Conservation (phyloP, 2,113 vertebrate species). For the Pedionomus torquatus region DNA sequence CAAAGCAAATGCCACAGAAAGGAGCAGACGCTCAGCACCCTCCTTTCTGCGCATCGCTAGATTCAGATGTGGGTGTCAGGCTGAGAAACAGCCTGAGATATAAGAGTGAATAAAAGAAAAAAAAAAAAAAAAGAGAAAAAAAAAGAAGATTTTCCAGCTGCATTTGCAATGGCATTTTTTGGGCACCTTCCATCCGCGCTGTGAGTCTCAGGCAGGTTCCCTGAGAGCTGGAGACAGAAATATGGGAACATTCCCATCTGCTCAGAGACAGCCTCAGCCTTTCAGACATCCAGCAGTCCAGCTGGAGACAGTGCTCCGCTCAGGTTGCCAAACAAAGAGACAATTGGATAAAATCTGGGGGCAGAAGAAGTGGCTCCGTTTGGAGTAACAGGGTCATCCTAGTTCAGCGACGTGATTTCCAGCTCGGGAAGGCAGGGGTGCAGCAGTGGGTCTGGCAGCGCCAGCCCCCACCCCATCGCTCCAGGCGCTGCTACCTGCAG, state of each 20-base stretch:
- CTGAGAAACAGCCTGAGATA: constrained; percentile 17
- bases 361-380: neutral
- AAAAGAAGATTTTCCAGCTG: neutral
- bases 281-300: constrained; percentile 43
- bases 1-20: neutral
- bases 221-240: constrained; percentile 37
- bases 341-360: constrained; percentile 19
- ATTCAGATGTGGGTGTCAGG: neutral
- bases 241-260: neutral
- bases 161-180: constrained; percentile 25
- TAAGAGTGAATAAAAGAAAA: neutral
- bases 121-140: neutral
- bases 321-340: constrained; percentile 38
- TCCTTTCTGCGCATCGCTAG: neutral
- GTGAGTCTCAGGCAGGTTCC: neutral
- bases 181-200: neutral
- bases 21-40: neutral
- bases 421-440: neutral
- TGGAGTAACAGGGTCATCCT: neutral
- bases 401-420: neutral
- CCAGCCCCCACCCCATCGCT: neutral
- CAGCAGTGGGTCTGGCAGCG: neutral
- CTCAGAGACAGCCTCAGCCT: constrained; percentile 4
- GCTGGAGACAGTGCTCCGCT: constrained; percentile 32
- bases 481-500: neutral